A percentile compares a stretch with the other conserved stretches of the same genome.
phyloP scores from a whole-genome alignment of 37 sponge, comb jelly and placozoan genomes.

The Mnemiopsis leidyi region DNA sequence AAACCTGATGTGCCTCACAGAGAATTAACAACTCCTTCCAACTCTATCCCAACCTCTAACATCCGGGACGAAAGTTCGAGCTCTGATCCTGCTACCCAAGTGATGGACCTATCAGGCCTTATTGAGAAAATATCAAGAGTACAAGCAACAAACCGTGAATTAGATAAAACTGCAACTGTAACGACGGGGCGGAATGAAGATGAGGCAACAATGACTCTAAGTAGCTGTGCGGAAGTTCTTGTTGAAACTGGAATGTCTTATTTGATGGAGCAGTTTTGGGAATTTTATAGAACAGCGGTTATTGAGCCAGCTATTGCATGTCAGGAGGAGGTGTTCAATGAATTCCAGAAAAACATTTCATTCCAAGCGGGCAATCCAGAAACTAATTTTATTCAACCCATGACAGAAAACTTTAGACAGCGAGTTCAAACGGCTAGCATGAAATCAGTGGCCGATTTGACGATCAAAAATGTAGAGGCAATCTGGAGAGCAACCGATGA shows the following conservation, averaged over 20 bases:
- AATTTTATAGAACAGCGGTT: neutral
- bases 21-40: neutral
- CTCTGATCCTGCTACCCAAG: neutral
- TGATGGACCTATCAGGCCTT: neutral
- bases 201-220: neutral
- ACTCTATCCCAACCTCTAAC: too few species aligned
- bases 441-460: neutral
- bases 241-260: neutral
- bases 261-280: neutral
- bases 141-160: neutral
- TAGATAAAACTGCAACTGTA: neutral
- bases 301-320: neutral
- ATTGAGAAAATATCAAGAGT: neutral
- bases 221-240: neutral
- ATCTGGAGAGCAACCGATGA: neutral
- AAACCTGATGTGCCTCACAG: neutral
- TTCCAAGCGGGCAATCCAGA: neutral
- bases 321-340: neutral
- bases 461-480: neutral
- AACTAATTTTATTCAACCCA: neutral
- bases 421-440: neutral
- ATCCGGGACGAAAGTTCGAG: neutral
- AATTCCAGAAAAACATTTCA: neutral
- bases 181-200: neutral
- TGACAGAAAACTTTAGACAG: neutral